These are phyloP conservation scores for Lynx canadensis DNA, from an alignment of 2,113 vertebrate genomes.

Conservation along the genomic window DNA sequence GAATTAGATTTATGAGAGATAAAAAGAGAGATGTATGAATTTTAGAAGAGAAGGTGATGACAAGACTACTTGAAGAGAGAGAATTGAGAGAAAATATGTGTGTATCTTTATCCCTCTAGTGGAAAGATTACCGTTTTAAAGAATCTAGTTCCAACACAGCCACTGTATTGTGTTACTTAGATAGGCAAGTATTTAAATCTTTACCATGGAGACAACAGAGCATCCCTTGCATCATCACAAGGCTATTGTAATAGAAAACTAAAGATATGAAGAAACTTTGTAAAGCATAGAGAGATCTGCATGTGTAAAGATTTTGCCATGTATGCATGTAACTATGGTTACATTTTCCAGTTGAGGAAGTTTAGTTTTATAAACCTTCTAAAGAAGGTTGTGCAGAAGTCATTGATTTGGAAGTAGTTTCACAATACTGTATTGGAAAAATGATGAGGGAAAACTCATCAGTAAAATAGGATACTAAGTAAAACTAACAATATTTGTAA, in stretches of 20 bases:
- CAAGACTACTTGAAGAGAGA: background rate
- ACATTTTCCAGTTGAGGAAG: conserved; percentile 14
- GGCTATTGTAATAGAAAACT: conserved; percentile 17
- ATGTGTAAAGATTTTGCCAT: conserved; percentile 12
- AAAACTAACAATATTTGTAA: conserved; percentile 40
- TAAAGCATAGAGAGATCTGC: background rate
- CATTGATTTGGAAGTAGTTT: conserved; percentile 23
- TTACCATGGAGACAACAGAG: background rate
- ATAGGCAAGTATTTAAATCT: conserved; percentile 7
- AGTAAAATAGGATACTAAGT: background rate
- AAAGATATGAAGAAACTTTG: conserved; percentile 29
- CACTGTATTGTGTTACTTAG: conserved; percentile 1
- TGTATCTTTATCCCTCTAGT: background rate
- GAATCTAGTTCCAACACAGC: background rate
- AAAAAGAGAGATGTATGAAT: background rate
- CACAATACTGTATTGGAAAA: background rate
- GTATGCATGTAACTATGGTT: background rate
- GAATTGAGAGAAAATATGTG: background rate
- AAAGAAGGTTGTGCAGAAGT: background rate
- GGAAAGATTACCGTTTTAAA: background rate
- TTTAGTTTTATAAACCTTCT: background rate
- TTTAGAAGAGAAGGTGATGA: background rate
- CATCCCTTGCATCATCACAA: background rate
- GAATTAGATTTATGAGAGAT: conserved; percentile 8
- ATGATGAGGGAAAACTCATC: background rate